These are phyloP conservation scores for Puffinus mauretanicus DNA, from an alignment of 2,113 vertebrate genomes.

Conservation along the genomic window DNA sequence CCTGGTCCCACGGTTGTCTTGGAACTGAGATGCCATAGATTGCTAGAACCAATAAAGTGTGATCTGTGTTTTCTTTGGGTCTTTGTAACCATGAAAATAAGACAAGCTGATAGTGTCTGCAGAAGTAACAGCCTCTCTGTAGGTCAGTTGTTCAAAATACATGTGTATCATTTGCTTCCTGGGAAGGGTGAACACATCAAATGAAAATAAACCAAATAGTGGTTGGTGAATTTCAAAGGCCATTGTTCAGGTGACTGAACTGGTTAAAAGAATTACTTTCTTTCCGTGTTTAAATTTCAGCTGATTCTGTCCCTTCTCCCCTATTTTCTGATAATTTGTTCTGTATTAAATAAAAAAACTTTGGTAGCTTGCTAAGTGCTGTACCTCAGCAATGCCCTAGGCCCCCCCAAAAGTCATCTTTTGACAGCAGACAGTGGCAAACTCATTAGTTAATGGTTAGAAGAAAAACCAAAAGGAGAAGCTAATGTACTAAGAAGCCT, in stretches of 20 bases:
- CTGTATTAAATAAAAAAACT: not conserved
- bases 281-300: not conserved
- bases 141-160: not conserved
- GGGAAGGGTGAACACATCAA: not conserved
- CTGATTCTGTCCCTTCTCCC: not conserved
- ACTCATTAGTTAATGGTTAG: not conserved
- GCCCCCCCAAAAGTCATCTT: not conserved
- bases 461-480: not conserved
- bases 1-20: not conserved
- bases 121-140: not conserved
- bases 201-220: not conserved
- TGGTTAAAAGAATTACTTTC: not conserved
- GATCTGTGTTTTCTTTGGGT: not conserved
- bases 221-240: not conserved
- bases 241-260: not conserved
- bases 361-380: not conserved
- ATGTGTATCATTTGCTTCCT: not conserved
- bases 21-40: not conserved
- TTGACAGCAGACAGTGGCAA: not conserved
- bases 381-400: not conserved
- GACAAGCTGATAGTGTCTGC: not conserved
- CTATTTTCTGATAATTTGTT: not conserved
- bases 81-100: not conserved
- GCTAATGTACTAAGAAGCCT: not conserved
- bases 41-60: not conserved